Percentiles rank a stretch among this genome's conserved stretches.
These are phyloP conservation scores for Eugnorisma glareosa DNA, from an alignment of 2,888 invertebrate species.

Conservation along the genomic window DNA sequence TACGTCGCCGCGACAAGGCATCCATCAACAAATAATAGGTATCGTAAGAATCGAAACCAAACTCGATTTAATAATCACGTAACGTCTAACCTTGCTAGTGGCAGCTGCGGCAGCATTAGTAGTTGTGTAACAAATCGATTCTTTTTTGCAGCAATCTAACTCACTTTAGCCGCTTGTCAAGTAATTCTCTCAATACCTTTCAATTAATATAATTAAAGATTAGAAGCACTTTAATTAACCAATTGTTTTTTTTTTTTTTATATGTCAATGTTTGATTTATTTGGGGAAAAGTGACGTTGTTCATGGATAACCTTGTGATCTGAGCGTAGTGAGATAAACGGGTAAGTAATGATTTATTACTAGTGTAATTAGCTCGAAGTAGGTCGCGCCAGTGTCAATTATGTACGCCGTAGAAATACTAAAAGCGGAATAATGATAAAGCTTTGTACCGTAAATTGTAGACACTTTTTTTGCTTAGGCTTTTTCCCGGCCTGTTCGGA, in stretches of 20 bases:
- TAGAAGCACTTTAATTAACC: constrained; percentile 51
- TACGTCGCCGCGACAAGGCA: constrained; percentile 67
- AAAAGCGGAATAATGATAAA: constrained; percentile 32
- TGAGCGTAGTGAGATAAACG: constrained; percentile 50
- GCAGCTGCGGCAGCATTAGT: constrained; percentile 59
- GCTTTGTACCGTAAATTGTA: constrained; percentile 26
- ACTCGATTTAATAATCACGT: constrained; percentile 76
- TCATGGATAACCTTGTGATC: constrained; percentile 63
- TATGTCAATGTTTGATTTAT: constrained; percentile 59
- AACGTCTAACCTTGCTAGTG: constrained; percentile 78
- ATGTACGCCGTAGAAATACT: constrained; percentile 57
- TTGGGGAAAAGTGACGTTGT: constrained; percentile 46
- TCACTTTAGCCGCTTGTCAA: constrained; percentile 31
- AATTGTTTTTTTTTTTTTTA: constrained; percentile 34
- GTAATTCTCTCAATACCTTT: constrained; percentile 47
- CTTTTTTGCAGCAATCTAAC: constrained; percentile 56
- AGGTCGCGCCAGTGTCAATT: constrained; percentile 54
- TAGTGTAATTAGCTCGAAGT: constrained; percentile 62
- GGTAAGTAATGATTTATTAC: constrained; percentile 63
- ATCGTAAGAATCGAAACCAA: constrained; percentile 73
- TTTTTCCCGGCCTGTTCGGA: neutral
- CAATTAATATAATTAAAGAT: constrained; percentile 63
- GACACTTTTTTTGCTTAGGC: constrained; percentile 6
- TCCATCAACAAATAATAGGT: constrained; percentile 71
- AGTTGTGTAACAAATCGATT: constrained; percentile 69